Percentiles rank a stretch among this genome's conserved stretches.
Evolutionary conservation across 30 jellyfish, hydroid and myxozoan genomes (phyloP).

Genomic region (Kudoa iwatai): DNA sequence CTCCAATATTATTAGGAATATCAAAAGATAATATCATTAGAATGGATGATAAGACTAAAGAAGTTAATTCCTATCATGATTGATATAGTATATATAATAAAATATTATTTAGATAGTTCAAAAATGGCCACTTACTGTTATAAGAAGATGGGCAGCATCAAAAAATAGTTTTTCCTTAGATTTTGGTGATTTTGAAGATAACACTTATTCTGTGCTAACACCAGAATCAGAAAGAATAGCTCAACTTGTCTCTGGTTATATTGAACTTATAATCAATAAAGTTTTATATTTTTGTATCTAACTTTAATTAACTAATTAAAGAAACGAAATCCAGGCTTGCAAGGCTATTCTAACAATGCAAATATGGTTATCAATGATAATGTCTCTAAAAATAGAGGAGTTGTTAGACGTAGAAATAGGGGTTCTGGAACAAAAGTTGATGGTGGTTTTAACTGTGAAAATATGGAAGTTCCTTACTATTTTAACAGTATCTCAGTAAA

Average conservation of each 20-base stretch:
- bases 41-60: conserved; percentile 54
- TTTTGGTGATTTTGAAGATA: conserved; percentile 71
- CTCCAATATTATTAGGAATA: conserved; percentile 45
- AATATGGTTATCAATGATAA: too few species aligned
- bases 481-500: too few species aligned
- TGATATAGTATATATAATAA: background rate
- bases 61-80: conserved; percentile 2
- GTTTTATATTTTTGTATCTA: conserved; percentile 4
- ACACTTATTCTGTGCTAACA: conserved; percentile 58
- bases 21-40: conserved; percentile 38
- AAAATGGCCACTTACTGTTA: conserved; percentile 71
- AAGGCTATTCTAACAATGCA: too few species aligned
- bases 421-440: too few species aligned
- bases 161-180: conserved; percentile 84
- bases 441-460: too few species aligned
- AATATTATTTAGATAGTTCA: conserved; percentile 15
- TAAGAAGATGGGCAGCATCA: conserved; percentile 87
- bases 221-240: conserved; percentile 74
- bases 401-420: too few species aligned
- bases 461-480: too few species aligned
- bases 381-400: too few species aligned
- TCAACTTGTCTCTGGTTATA: conserved; percentile 61
- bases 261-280: conserved; percentile 54
- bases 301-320: too few species aligned
- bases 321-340: too few species aligned